Percentiles rank a stretch among this genome's conserved stretches.
phyloP scores from a whole-genome alignment of 2,888 invertebrate genomes.

The Odiellus spinosus region DNA sequence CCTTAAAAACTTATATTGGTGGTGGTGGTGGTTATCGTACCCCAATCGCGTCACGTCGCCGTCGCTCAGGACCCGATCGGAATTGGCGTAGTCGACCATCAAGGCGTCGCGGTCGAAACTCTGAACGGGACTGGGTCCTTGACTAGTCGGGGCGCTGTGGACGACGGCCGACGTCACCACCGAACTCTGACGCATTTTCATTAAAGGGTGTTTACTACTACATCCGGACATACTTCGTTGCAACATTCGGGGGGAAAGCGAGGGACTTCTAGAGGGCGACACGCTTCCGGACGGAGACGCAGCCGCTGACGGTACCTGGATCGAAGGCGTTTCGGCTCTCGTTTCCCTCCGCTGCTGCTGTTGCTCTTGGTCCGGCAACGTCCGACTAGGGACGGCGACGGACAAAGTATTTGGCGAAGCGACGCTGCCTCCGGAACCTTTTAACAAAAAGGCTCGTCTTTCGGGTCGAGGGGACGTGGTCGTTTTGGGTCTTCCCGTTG shows the following conservation, averaged over 20 bases:
- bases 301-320: conserved; percentile 2
- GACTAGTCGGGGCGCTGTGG: conserved; percentile 9
- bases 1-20: no score
- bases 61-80: background rate
- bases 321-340: background rate
- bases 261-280: background rate
- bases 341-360: no score
- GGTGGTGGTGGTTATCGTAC: no score
- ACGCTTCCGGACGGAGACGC: background rate
- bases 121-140: conserved; percentile 12
- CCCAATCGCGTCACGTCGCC: no score
- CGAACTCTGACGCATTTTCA: conserved; percentile 45
- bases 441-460: conserved; percentile 20
- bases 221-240: conserved; percentile 4
- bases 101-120: conserved; percentile 8
- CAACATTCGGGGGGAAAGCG: background rate
- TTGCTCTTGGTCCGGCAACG: background rate
- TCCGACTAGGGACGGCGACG: conserved; percentile 46
- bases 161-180: conserved; percentile 6
- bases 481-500: conserved; percentile 6
- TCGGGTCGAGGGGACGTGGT: conserved; percentile 27
- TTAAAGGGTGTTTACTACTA: conserved; percentile 48
- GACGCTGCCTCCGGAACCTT: conserved; percentile 6
- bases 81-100: background rate
- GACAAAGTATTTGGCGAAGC: conserved; percentile 42